Evolutionary conservation across 1,140 invertebrate species (phyloP).

Genomic region (Macrobrachium rosenbergii): DNA sequence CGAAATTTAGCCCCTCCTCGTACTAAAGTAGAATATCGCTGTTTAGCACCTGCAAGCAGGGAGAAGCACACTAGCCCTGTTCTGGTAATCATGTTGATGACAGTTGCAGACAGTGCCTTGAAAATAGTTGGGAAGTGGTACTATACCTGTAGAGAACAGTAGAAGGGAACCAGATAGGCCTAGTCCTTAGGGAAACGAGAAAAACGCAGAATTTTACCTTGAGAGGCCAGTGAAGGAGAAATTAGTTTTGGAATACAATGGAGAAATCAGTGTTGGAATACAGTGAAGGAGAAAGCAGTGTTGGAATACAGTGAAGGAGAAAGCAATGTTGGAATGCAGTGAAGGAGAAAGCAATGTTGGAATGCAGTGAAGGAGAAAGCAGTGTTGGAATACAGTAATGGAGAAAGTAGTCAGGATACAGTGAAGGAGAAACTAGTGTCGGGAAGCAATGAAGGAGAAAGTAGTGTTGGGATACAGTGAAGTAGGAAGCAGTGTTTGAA

Average conservation of each 20-base stretch:
- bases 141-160: no score
- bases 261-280: background rate
- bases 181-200: no score
- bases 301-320: conserved; percentile 3
- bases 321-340: background rate
- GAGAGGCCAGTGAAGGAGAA: background rate
- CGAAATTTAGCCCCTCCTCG: no score
- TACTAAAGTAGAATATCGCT: no score
- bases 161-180: no score
- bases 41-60: no score
- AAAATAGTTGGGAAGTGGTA: no score
- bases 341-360: background rate
- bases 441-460: background rate
- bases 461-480: background rate
- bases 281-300: conserved; percentile 1
- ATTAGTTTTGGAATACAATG: background rate
- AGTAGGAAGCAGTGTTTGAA: no score
- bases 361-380: background rate
- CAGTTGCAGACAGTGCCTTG: no score
- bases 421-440: background rate
- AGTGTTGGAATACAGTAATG: background rate
- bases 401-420: background rate
- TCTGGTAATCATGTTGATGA: no score
- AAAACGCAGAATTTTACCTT: no score
- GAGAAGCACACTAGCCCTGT: no score